phyloP scores from a whole-genome alignment of 2,888 invertebrate genomes.

The Diabrotica balteata region DNA sequence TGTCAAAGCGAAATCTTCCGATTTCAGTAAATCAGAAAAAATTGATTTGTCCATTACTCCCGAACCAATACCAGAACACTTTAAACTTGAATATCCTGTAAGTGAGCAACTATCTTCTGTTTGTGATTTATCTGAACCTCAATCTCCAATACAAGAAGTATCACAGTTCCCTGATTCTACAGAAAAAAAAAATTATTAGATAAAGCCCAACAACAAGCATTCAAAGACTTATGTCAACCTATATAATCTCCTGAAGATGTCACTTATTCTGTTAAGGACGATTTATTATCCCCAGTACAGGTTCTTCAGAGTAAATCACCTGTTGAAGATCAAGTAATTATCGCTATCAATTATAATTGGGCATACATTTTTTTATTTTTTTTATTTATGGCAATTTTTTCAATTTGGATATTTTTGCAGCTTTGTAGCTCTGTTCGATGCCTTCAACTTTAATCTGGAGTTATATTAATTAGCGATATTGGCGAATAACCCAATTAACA shows the following conservation, averaged over 20 bases:
- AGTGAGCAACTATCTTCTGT: conserved; percentile 27
- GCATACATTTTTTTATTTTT: too few relatives aligned
- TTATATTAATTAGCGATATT: too few relatives aligned
- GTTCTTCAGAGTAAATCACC: conserved; percentile 35
- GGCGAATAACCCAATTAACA: too few relatives aligned
- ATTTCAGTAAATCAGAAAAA: background rate
- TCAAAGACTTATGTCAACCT: conserved; percentile 34
- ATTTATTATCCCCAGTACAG: conserved; percentile 27
- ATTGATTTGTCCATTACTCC: background rate
- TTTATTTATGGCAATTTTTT: too few relatives aligned
- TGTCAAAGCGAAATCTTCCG: background rate
- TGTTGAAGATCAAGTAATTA: conserved; percentile 28
- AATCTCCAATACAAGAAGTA: conserved; percentile 27
- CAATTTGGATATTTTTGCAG: too few relatives aligned
- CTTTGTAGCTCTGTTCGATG: too few relatives aligned
- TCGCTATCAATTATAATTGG: too few relatives aligned
- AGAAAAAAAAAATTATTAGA: conserved; percentile 22
- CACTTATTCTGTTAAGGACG: conserved; percentile 57
- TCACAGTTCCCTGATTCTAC: conserved; percentile 4
- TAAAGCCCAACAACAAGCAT: conserved; percentile 32
- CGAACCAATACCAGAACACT: conserved; percentile 16
- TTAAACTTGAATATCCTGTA: conserved; percentile 24
- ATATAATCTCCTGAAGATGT: conserved; percentile 49
- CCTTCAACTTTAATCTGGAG: too few relatives aligned
- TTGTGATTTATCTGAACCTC: conserved; percentile 27